phyloP scores from a whole-genome alignment of 2,113 vertebrate species.

The Austrofundulus limnaeus region DNA sequence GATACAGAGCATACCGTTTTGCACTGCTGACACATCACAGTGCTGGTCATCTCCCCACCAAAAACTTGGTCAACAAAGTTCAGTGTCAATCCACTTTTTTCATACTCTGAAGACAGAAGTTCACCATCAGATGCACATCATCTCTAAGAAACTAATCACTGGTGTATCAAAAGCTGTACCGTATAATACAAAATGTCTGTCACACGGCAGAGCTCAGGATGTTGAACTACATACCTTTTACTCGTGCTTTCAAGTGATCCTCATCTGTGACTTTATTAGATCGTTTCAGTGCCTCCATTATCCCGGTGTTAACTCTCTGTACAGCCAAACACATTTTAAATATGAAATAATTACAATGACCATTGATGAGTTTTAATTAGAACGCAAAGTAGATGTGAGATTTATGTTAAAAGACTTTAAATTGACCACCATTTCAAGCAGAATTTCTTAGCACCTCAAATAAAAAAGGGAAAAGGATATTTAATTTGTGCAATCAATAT shows the following conservation, averaged over 20 bases:
- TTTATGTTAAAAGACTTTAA: too few relatives aligned
- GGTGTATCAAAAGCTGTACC: neutral
- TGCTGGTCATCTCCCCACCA: constrained; percentile 93
- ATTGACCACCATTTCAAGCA: neutral
- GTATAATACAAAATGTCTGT: neutral
- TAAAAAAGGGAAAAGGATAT: too few relatives aligned
- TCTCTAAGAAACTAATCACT: neutral
- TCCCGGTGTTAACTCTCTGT: constrained; percentile 86
- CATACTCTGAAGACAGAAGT: constrained; percentile 82
- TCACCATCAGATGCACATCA: neutral
- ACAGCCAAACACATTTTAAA: constrained; percentile 45
- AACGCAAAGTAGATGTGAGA: neutral
- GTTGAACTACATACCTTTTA: constrained; percentile 83
- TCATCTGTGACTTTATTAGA: constrained; percentile 80
- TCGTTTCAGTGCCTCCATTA: constrained; percentile 84
- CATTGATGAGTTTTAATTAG: neutral
- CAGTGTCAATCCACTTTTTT: constrained; percentile 82
- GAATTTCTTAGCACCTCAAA: neutral
- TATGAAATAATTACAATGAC: neutral
- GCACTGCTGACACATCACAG: constrained; percentile 94
- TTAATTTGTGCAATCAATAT: too few relatives aligned
- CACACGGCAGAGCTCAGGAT: neutral
- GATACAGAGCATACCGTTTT: constrained; percentile 79
- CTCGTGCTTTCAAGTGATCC: constrained; percentile 84
- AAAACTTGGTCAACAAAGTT: constrained; percentile 94